These are phyloP conservation scores for Therioaphis trifolii DNA, from an alignment of 2,888 invertebrate species.

Conservation along the genomic window DNA sequence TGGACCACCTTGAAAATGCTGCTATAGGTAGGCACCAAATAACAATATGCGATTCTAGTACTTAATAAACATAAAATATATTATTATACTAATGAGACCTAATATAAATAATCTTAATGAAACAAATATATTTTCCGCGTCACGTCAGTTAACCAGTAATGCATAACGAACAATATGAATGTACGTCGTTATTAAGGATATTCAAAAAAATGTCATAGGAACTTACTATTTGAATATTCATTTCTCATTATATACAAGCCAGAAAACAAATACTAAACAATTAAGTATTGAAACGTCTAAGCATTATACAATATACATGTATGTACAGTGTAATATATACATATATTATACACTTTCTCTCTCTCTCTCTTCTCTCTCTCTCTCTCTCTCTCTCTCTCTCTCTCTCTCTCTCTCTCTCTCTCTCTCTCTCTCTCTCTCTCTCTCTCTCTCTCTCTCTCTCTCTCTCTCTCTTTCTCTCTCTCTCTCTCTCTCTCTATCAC, in stretches of 20 bases:
- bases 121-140: conserved; percentile 61
- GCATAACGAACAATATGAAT: conserved; percentile 50
- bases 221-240: conserved; percentile 58
- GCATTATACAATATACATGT: conserved; percentile 19
- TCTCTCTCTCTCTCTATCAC: too few species aligned
- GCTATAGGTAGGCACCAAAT: neutral
- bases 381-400: too few species aligned
- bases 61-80: conserved; percentile 14
- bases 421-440: too few species aligned
- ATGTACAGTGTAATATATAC: neutral
- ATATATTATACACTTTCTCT: neutral
- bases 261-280: conserved; percentile 56
- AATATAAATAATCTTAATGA: conserved; percentile 60
- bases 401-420: too few species aligned
- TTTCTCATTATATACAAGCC: conserved; percentile 52
- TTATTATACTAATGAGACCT: conserved; percentile 58
- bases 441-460: too few species aligned
- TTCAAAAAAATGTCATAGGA: conserved; percentile 47
- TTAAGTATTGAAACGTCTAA: conserved; percentile 61
- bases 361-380: too few species aligned
- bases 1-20: conserved; percentile 43
- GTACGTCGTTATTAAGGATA: conserved; percentile 55
- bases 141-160: conserved; percentile 54
- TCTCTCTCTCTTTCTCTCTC: too few species aligned
- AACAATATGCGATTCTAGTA: conserved; percentile 32